phyloP scores from a whole-genome alignment of 1,140 invertebrate genomes.

The Achatina immaculata region DNA sequence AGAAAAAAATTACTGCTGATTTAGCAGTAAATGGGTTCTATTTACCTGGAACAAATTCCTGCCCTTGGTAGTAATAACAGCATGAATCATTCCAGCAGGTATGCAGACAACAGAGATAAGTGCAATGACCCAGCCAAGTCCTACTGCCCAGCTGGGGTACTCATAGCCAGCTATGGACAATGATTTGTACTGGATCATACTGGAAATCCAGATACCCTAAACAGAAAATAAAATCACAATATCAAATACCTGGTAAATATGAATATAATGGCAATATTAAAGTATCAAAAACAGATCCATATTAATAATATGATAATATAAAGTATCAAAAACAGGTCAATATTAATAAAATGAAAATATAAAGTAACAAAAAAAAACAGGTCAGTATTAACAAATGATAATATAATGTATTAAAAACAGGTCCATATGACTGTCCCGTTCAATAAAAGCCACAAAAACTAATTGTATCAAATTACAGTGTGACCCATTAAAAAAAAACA shows the following conservation, averaged over 20 bases:
- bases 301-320: background rate
- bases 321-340: background rate
- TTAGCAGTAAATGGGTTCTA: too few species aligned
- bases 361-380: background rate
- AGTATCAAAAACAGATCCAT: background rate
- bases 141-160: constrained; percentile 88
- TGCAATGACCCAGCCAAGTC: constrained; percentile 88
- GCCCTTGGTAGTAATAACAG: constrained; percentile 80
- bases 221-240: constrained; percentile 50
- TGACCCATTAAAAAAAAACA: too few species aligned
- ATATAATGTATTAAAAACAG: too few species aligned
- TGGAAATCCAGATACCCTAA: constrained; percentile 87
- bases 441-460: too few species aligned
- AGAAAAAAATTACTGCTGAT: too few species aligned
- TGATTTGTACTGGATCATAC: constrained; percentile 86
- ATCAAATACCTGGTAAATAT: background rate
- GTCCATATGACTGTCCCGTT: too few species aligned
- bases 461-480: too few species aligned
- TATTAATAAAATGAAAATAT: background rate
- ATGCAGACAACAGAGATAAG: constrained; percentile 87
- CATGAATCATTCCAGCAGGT: constrained; percentile 83
- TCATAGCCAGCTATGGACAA: constrained; percentile 84
- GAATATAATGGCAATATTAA: background rate
- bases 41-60: constrained; percentile 81
- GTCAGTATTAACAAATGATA: too few species aligned